These are phyloP conservation scores for Hirtodrosophila cameraria DNA, from an alignment of 2,888 invertebrate genomes.

Conservation along the genomic window DNA sequence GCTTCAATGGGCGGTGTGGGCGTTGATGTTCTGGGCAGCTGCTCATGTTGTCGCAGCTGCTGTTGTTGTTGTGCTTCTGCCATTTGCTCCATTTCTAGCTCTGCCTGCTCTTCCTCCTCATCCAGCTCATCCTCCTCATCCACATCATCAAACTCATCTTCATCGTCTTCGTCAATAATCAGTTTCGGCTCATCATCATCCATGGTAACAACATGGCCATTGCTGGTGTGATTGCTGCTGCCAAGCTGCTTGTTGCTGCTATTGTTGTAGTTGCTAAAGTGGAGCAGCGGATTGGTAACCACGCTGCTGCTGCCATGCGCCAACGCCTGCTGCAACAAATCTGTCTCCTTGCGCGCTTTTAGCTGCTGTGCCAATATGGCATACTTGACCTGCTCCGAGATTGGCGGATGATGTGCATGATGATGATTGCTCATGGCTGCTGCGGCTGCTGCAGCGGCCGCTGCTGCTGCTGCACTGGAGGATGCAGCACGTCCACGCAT, in stretches of 20 bases:
- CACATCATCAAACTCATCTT: conserved; percentile 70
- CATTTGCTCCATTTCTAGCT: conserved; percentile 55
- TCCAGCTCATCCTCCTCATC: conserved; percentile 62
- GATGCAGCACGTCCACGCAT: conserved; percentile 82
- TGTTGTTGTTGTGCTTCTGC: conserved; percentile 62
- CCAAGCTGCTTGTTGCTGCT: conserved; percentile 5
- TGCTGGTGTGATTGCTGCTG: conserved; percentile 7
- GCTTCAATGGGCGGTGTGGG: conserved; percentile 56
- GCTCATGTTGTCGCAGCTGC: conserved; percentile 61
- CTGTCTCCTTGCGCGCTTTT: conserved; percentile 86
- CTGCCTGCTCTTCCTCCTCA: conserved; percentile 66
- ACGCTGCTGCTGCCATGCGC: conserved; percentile 82
- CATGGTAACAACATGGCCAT: conserved; percentile 61
- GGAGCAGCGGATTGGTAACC: conserved; percentile 56
- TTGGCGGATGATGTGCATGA: conserved; percentile 67
- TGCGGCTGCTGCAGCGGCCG: conserved; percentile 51
- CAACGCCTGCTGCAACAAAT: conserved; percentile 82
- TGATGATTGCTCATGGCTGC: conserved; percentile 59
- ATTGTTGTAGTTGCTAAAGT: conserved; percentile 37
- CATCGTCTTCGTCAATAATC: conserved; percentile 84
- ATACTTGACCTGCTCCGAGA: conserved; percentile 89
- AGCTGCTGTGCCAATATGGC: conserved; percentile 92
- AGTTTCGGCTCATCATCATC: conserved; percentile 86
- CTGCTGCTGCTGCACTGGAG: conserved; percentile 48
- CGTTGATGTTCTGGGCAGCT: background rate